Base-by-base conservation (phyloP, 2,113 vertebrate genomes). In the Onychorhynchus coronatus region DNA sequence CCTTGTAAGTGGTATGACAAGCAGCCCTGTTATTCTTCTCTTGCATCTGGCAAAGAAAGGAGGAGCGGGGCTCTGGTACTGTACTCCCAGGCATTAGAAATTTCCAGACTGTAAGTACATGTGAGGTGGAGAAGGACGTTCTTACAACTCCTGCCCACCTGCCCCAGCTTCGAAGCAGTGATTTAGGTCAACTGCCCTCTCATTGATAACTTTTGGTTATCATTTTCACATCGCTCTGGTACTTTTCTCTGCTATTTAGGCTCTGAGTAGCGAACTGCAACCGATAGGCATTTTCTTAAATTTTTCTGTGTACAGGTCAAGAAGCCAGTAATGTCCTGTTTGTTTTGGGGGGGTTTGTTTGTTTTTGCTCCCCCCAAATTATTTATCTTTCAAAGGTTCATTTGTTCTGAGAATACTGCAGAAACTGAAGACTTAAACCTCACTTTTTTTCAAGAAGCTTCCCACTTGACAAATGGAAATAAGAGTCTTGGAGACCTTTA, bases 351-450 rank as follows among this genome's bases (percentile, higher is more conserved):
- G 24, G 49, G 47, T 49, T 50, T 50, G 13, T 50, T 49, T 49
- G 47, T 49, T 49, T 27, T 50, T 8, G 18, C 9, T 6, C 9
- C 1, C 1, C 5, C 4, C 5, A 3, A 21, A 31, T 47, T 28
- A 37, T 83, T 74, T 70, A 8, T 49, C 19, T 71, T 70, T 73
- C 28, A 67, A 77, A 46, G 9, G 15, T 53, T 22, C 28, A 46
- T 55, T 58, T 81, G 10, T 90, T 66, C 82, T 56, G 39, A 59
- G 15, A 83, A 59, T 70, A 42, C 11, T 85, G 35, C 22, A 93
- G 49, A 59, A 88, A 24, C 1, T 6, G 35, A 79, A 88, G 19
- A 39, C 24, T 55, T 75, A 46, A 93, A 47, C 15, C 22, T 53
- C 18, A 49, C 2, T 12, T 91, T 84, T 84, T 42, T 62, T 31